Base-by-base conservation (phyloP, 2,888 invertebrate genomes). In the Anthrax anthrax region DNA sequence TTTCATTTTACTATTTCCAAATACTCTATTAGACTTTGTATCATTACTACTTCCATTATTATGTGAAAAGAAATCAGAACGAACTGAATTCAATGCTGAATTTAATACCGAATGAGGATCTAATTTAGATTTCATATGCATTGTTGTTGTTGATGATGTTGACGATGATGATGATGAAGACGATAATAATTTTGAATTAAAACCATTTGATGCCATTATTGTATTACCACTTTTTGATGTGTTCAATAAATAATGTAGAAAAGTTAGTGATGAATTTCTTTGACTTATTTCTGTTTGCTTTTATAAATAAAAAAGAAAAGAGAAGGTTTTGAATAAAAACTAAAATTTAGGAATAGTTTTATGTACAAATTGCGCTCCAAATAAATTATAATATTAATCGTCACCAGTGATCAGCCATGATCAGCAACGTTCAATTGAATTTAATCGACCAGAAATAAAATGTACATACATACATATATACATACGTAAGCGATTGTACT, bases 231-330 rank as follows among this genome's bases (percentile, higher is more conserved):
- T 47, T 12, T 58, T 57, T 4, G 57, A 56, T 45, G 60, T 58
- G 16, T 59, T 58, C 60, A 2, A 32, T 9, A 61, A 58, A 37
- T 55, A 57, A 41, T 56, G 59, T 39, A 79, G 61, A 49, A 79
- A 65, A 38, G 72, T 67, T 52, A 78, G 56, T 14, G 81, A 65
- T 29, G 77, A 73, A 47, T 73, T 73, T 52, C 78, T 70, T 58
- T 80, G 76, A 54, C 76, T 74, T 47, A 79, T 61, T 41, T 80
- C 70, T 52, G 74, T 72, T 76, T 77, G 67, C 56, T 60, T 37
- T 45, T 34, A 45, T 42, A 32, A 43, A 29, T 2, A 8, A 43
- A 43, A 29, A 29, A 29, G 12, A 29, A 29, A 32, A 32, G 3
- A 32, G 3, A 32, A 32, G 12, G 23, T 6, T 6, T 6, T 6